phyloP scores from a whole-genome alignment of 30 jellyfish, hydroid and myxozoan genomes.

The Pelagia noctiluca region DNA sequence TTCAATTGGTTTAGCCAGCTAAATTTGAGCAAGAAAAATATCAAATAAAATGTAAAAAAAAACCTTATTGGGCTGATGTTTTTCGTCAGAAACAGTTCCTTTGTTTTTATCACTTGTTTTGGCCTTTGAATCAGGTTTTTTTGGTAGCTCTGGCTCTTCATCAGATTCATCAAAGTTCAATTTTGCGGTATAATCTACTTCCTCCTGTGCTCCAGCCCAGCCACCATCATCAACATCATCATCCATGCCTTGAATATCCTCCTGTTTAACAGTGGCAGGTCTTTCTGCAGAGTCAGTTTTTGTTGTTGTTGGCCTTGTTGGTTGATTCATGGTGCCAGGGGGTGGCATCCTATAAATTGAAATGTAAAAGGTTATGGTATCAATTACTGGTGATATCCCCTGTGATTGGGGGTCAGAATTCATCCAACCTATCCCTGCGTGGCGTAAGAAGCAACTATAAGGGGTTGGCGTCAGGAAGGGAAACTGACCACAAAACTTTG shows the following conservation, averaged over 20 bases:
- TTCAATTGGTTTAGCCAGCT: too few species aligned
- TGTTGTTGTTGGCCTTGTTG: slow-evolving; percentile 56
- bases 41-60: too few species aligned
- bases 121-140: background rate
- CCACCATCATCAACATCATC: slow-evolving; percentile 83
- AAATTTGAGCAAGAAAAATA: too few species aligned
- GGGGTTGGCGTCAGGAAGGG: too few species aligned
- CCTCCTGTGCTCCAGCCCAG: slow-evolving; percentile 99
- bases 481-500: too few species aligned
- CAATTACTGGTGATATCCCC: background rate
- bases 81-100: background rate
- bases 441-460: too few species aligned
- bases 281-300: slow-evolving; percentile 61
- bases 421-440: too few species aligned
- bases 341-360: slow-evolving; percentile 80
- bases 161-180: slow-evolving; percentile 94
- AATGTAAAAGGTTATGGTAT: background rate
- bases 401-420: too few species aligned
- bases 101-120: background rate
- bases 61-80: background rate
- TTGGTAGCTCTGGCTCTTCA: slow-evolving; percentile 64
- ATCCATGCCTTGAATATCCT: slow-evolving; percentile 66
- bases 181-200: slow-evolving; percentile 92
- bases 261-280: slow-evolving; percentile 73
- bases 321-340: slow-evolving; percentile 67